Percentiles rank a stretch among this genome's conserved stretches.
Conservation (phyloP, 2,797 vertebrate genomes). For the Hyperoplus lanceolatus region DNA sequence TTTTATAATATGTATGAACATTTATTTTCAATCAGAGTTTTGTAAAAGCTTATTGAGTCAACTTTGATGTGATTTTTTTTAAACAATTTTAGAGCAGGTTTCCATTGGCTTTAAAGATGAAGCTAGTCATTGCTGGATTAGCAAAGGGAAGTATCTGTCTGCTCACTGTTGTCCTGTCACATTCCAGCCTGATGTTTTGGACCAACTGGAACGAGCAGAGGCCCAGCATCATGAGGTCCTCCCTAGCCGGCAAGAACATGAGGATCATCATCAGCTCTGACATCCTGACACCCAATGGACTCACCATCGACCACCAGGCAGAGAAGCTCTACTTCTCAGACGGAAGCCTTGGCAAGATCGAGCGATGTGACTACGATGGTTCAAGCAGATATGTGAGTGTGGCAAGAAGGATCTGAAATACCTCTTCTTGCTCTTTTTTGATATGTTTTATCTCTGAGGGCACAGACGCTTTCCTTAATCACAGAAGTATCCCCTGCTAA, state of each 20-base stretch:
- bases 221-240: slow-evolving; percentile 97
- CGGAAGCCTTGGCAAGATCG: slow-evolving; percentile 95
- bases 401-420: slow-evolving; percentile 46
- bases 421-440: slow-evolving; percentile 38
- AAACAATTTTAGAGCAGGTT: no score
- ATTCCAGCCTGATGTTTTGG: slow-evolving; percentile 97
- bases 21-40: no score
- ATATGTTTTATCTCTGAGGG: slow-evolving; percentile 46
- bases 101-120: not conserved
- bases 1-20: no score
- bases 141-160: not conserved
- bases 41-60: no score
- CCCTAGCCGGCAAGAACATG: slow-evolving; percentile 92
- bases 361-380: slow-evolving; percentile 97
- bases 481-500: slow-evolving; percentile 54
- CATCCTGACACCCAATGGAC: slow-evolving; percentile 96
- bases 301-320: slow-evolving; percentile 95
- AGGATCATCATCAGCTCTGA: slow-evolving; percentile 93
- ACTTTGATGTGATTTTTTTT: no score
- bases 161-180: not conserved
- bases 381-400: slow-evolving; percentile 94
- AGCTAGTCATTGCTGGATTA: not conserved
- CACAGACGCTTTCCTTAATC: slow-evolving; percentile 63
- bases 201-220: slow-evolving; percentile 99
- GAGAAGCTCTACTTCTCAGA: slow-evolving; percentile 99